Conservation (phyloP, 2,888 invertebrate genomes). For the Andrena chrysosceles region DNA sequence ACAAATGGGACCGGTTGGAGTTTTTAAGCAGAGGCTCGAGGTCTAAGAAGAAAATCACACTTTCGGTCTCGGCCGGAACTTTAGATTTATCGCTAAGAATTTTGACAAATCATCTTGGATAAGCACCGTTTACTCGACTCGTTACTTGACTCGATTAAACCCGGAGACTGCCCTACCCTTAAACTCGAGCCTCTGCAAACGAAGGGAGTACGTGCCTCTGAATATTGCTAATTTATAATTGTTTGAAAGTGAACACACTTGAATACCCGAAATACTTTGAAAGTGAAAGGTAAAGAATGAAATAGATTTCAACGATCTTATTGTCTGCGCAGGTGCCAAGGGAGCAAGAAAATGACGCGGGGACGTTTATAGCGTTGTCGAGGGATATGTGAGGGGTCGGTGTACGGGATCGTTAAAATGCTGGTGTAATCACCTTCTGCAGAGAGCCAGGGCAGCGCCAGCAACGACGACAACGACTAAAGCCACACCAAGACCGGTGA, state of each 20-base stretch:
- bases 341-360: not conserved
- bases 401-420: constrained; percentile 37
- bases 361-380: not conserved
- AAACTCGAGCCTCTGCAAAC: not conserved
- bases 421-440: constrained; percentile 75
- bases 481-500: constrained; percentile 78
- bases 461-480: constrained; percentile 76
- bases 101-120: not conserved
- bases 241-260: not conserved
- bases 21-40: not conserved
- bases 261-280: no score
- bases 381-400: constrained; percentile 5
- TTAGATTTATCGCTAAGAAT: not conserved
- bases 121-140: not conserved
- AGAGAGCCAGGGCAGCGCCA: constrained; percentile 77
- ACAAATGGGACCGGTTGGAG: not conserved
- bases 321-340: not conserved
- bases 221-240: not conserved
- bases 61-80: not conserved
- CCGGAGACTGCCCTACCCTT: no score
- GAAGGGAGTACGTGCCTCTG: not conserved
- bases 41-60: not conserved
- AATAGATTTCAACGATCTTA: not conserved
- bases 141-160: not conserved
- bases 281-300: no score